Evolutionary conservation across 2,797 vertebrate genomes (phyloP).

Genomic region (Peromyscus nudipes): DNA sequence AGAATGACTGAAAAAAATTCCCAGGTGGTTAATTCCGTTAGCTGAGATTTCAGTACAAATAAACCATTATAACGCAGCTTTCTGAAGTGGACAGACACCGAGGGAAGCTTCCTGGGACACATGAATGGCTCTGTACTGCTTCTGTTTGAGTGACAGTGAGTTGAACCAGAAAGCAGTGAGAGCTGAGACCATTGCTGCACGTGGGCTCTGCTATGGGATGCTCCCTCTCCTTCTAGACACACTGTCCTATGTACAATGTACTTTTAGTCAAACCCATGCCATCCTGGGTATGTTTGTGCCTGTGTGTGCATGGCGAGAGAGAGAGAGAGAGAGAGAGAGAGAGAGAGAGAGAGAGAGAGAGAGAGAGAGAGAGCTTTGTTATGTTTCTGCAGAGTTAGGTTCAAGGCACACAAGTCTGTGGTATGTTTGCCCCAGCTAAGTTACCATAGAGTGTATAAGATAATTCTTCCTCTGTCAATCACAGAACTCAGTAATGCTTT

Average conservation of each 20-base stretch:
- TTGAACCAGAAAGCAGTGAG: slow-evolving; percentile 67
- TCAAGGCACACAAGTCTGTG: accelerated
- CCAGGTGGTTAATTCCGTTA: slow-evolving; percentile 39
- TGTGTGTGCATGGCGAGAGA: accelerated
- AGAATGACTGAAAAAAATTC: slow-evolving; percentile 62
- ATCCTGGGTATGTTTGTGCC: accelerated
- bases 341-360: too few species aligned
- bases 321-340: neutral
- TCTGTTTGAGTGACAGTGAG: slow-evolving; percentile 77
- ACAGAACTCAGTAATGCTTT: neutral
- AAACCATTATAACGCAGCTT: neutral
- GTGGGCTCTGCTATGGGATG: neutral
- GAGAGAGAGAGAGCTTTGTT: too few species aligned
- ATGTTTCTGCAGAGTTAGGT: neutral
- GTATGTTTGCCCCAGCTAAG: accelerated
- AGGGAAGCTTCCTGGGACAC: slow-evolving; percentile 63
- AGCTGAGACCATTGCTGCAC: neutral
- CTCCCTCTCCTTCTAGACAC: slow-evolving; percentile 16
- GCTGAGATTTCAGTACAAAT: neutral
- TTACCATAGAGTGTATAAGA: accelerated
- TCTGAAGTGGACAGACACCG: slow-evolving; percentile 67
- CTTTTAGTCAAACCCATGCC: accelerated
- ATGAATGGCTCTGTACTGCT: slow-evolving; percentile 70
- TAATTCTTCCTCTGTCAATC: accelerated
- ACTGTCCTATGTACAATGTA: too few species aligned